A percentile compares a stretch with the other conserved stretches of the same genome.
These are phyloP conservation scores for Desmophyllum pertusum DNA, from an alignment of 92 coral and sea anemone genomes.

Conservation along the genomic window DNA sequence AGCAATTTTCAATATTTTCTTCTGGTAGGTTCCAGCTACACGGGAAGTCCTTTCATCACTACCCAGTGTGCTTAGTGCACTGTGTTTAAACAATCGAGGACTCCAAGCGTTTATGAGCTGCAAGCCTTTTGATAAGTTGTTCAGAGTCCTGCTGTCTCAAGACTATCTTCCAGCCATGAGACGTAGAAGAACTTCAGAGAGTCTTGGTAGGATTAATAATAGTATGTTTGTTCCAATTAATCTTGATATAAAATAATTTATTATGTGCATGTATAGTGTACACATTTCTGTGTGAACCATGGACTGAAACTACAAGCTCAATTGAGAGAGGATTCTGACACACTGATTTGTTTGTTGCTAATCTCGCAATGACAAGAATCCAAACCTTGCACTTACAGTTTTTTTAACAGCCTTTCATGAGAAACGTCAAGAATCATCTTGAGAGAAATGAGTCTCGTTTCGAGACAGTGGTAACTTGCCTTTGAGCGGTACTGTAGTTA, in stretches of 20 bases:
- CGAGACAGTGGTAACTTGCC: no score
- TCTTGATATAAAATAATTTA: no score
- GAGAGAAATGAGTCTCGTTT: no score
- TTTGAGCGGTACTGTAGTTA: no score
- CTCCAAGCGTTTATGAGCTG: slow-evolving; percentile 98
- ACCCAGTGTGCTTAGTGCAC: slow-evolving; percentile 94
- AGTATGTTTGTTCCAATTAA: no score
- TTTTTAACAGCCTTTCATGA: no score
- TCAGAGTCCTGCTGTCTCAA: slow-evolving; percentile 88
- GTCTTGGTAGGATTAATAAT: slow-evolving; percentile 60
- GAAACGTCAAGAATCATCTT: no score
- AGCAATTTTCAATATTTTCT: neutral
- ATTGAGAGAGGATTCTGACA: neutral
- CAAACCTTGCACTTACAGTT: no score
- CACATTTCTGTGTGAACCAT: neutral
- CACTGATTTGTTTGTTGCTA: neutral
- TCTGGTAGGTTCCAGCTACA: slow-evolving; percentile 87
- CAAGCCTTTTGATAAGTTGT: slow-evolving; percentile 96
- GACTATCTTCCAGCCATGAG: slow-evolving; percentile 99
- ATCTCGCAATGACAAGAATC: no score
- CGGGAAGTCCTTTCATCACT: slow-evolving; percentile 93
- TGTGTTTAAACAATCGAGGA: slow-evolving; percentile 92
- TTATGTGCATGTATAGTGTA: no score
- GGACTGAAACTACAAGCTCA: no score
- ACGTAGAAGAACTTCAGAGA: slow-evolving; percentile 86